phyloP scores from a whole-genome alignment of 2,113 vertebrate species.

The Spea bombifrons region DNA sequence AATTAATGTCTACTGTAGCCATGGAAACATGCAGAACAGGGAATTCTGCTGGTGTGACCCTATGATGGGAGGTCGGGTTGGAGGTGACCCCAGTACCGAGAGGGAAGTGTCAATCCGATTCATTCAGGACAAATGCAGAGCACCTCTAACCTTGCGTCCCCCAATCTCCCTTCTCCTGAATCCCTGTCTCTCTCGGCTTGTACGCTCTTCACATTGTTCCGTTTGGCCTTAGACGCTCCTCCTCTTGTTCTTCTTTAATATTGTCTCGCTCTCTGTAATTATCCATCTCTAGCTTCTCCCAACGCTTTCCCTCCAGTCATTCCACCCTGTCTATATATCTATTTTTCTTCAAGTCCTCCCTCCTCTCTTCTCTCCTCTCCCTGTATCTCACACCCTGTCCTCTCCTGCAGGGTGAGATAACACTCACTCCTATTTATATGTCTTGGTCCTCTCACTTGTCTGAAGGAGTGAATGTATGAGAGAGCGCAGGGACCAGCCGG shows the following conservation, averaged over 20 bases:
- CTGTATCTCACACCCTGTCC: slow-evolving; percentile 30
- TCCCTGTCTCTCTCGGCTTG: not conserved
- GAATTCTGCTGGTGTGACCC: not conserved
- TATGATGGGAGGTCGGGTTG: slow-evolving; percentile 1
- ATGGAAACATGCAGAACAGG: slow-evolving; percentile 12
- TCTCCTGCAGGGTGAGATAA: slow-evolving; percentile 41
- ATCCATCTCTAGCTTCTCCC: not conserved
- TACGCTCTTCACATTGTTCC: not conserved
- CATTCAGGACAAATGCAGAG: not conserved
- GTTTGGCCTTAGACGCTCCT: not conserved
- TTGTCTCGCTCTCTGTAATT: slow-evolving; percentile 20
- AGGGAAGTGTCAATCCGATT: not conserved
- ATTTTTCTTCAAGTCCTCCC: not conserved
- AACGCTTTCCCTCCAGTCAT: not conserved
- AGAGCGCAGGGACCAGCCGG: not conserved
- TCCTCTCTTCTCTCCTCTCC: not conserved
- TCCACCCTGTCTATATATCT: not conserved
- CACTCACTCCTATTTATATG: slow-evolving; percentile 44
- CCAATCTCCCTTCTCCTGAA: not conserved
- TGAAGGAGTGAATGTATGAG: slow-evolving; percentile 26
- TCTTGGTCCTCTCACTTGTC: slow-evolving; percentile 32
- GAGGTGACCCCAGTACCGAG: slow-evolving; percentile 5
- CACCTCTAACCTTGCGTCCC: not conserved
- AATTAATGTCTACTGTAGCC: slow-evolving; percentile 2
- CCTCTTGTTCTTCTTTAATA: not conserved